These are phyloP conservation scores for Xanthia togata DNA, from an alignment of 2,888 invertebrate species.

Conservation along the genomic window DNA sequence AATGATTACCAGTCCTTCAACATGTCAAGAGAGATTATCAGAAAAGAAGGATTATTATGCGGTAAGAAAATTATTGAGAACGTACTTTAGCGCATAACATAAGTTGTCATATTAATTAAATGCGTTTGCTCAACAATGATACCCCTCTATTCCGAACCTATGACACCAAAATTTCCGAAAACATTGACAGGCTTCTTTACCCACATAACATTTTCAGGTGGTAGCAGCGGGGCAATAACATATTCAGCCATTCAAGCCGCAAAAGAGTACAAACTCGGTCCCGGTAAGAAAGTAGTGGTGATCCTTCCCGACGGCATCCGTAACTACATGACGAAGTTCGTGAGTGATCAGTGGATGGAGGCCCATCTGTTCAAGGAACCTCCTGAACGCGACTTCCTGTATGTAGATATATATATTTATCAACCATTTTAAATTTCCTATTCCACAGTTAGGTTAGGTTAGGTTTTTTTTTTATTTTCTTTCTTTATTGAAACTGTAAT, in stretches of 20 bases:
- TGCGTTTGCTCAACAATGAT: constrained; percentile 5
- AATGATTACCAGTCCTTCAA: constrained; percentile 94
- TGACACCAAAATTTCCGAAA: neutral
- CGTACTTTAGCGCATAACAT: neutral
- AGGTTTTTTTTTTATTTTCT: no score
- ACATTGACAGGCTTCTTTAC: neutral
- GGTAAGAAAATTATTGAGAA: constrained; percentile 86
- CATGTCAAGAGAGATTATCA: constrained; percentile 95
- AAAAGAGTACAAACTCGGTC: constrained; percentile 92
- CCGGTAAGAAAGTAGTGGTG: constrained; percentile 95
- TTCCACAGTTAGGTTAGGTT: neutral
- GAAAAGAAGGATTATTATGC: constrained; percentile 97
- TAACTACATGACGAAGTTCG: constrained; percentile 99
- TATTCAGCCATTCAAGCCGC: constrained; percentile 93
- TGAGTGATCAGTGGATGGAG: constrained; percentile 98
- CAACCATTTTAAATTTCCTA: neutral
- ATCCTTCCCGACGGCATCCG: constrained; percentile 97
- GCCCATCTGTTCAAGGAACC: constrained; percentile 91
- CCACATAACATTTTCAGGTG: constrained; percentile 88
- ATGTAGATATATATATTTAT: constrained; percentile 18
- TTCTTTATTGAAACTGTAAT: neutral
- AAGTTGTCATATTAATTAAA: neutral
- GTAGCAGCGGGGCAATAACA: constrained; percentile 96
- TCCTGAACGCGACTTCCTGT: constrained; percentile 74
- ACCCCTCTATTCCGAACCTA: no score